Base-by-base conservation (phyloP, 1,140 invertebrate genomes). In the Neuroterus valhalla region DNA sequence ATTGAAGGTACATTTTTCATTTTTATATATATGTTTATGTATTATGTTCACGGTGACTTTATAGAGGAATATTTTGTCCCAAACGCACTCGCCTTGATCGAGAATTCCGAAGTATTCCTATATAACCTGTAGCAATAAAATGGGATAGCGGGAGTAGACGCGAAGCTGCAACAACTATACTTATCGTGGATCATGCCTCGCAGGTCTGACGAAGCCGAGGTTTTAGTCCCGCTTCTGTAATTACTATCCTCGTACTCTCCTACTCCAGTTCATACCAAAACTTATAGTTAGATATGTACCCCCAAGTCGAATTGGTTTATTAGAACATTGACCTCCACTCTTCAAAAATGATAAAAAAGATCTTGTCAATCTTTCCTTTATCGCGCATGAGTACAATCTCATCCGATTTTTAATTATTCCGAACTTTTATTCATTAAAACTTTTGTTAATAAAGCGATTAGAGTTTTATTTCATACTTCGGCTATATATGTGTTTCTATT, bases 131-230 rank as follows among this genome's bases (percentile, higher is more conserved):
- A 86, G 85, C 84, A 88, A 88, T 89, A 87, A 89, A 87, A 85
- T 86, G 81, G 86, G 83, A 89, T 88, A 88, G 86, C 85, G 84
- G 83, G 86, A 87, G 87, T 87, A 81, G 84, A 85, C 81, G 81
- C 82, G 83, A 88, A 86, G 75, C 83, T 85, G 85, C 86, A 89
- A 89, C 87, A 86, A 88, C 88, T 89, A 89, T 89, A 89, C 88
- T 89, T 89, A 89, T 89, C 87, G 86, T 77, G 73, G 85, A 89
- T 89, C 88, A 87, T 88, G 88, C 88, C 87, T 89, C 78, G 86
- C 83, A 89, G 88, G 81, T 87, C 83, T 84, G 84, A 76, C 80
- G 79, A 82, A 84, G 77, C 78, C 80, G 76, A 79, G 78, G 79
- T 82, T 84, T 86, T 81, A 87, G 85, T 87, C 85, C 85, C 87